Base-by-base conservation (phyloP, 1,140 invertebrate genomes). In the Archivesica marissinica region DNA sequence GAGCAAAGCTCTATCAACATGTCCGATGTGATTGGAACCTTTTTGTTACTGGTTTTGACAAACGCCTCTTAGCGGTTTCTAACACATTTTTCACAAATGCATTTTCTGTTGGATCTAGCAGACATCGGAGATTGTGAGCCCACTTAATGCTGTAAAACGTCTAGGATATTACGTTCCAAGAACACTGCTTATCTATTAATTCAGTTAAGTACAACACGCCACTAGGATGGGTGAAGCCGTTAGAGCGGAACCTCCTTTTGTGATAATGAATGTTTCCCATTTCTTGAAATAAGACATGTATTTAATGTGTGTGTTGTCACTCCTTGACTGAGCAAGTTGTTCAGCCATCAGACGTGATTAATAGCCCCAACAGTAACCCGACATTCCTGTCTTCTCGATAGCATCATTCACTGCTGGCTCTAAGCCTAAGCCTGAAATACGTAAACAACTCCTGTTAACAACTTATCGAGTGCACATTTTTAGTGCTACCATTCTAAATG, bases 231-330 rank as follows among this genome's bases (percentile, higher is more conserved):
- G 81, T 28, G 44, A 52, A 23, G 74, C 81, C 1, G 56, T 41
- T 47, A 77, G 2, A 72, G 44, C 23, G 15, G 20, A n/a, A 2
- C 13, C 6, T 41, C 79, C 79, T 25, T 72, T 66, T 17, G 33
- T 30, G 1, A 20, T 28, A 59, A 72, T 72, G 52, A 82, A 82
- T 2, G 11, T 35, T 23, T 72, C 52, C 66, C 83, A 85, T 33
- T 61, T 78, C 13, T 74, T 85, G 50, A 85, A 79, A 33, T 64
- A 70, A 9, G 38, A 59, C 0, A 79, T 28, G 41, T 85, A 85
- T 25, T 78, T 79, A 44, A 68, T 85, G 23, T 56, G 59, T n/a
- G 83, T 79, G 28, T 79, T 85, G 4, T 39, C 75, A 72, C 75
- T 85, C 50, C 52, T 70, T 44, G 83, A 85, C 23, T 54, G 39